Percentiles rank a stretch among this genome's conserved stretches.
Evolutionary conservation across 2,797 vertebrate genomes (phyloP).

Genomic region (Tokudaia tokunoshimensis): DNA sequence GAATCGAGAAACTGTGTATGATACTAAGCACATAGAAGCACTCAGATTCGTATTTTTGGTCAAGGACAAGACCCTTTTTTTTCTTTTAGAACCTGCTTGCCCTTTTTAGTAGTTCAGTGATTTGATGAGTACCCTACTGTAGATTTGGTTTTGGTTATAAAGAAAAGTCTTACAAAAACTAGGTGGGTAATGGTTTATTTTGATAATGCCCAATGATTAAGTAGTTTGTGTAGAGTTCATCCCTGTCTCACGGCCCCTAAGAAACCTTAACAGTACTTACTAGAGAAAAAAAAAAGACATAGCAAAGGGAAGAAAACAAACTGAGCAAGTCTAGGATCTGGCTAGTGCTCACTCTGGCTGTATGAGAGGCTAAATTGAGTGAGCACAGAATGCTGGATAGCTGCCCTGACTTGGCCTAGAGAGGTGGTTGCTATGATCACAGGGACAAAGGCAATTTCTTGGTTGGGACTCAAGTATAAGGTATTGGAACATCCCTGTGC

Average conservation of each 20-base stretch:
- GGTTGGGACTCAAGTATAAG: not conserved
- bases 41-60: conserved; percentile 34
- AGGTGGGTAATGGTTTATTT: conserved; percentile 13
- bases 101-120: not conserved
- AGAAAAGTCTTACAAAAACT: conserved; percentile 50
- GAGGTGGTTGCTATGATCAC: not conserved
- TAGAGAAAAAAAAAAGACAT: not conserved
- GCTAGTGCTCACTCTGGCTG: not conserved
- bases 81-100: conserved; percentile 11
- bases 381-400: not conserved
- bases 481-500: conserved; percentile 5
- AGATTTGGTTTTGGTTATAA: conserved; percentile 55
- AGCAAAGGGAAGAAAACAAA: conserved; percentile 35
- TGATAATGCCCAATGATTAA: conserved; percentile 48
- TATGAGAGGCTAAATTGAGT: not conserved
- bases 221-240: conserved; percentile 42
- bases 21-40: not conserved
- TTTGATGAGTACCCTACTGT: not conserved
- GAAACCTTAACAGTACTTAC: conserved; percentile 4
- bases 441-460: not conserved
- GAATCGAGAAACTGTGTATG: not conserved
- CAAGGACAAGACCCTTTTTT: not conserved
- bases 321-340: not conserved
- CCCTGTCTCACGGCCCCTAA: not conserved
- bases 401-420: not conserved